Base-by-base conservation (phyloP, 2,113 vertebrate genomes). In the Urocynchramus pylzowi region DNA sequence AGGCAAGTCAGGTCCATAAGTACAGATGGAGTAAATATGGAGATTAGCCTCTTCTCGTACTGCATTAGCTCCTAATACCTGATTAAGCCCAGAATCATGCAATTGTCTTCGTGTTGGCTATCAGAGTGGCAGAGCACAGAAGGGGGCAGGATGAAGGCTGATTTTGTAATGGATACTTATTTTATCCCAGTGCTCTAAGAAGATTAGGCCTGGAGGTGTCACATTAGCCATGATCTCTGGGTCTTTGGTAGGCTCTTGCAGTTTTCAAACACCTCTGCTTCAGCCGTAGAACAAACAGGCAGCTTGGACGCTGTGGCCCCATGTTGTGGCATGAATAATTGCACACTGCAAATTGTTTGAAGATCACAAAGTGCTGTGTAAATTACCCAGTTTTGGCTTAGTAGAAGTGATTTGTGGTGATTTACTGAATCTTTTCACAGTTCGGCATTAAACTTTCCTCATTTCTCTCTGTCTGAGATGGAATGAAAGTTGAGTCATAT, bases 151-250 rank as follows among this genome's bases (percentile, higher is more conserved):
- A 98, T 98, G 98, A 98, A 99, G 99, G 99, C 98, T 98, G 98
- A 99, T 99, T 99, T 98, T 97, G 99, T 99, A 99, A 99, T 99
- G 98, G 99, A 99, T 99, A 99, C 99, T 99, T 98, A 98, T 98
- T 99, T 99, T 99, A 99, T 99, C 99, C 99, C 97, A 96, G 98
- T 98, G 98, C 98, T 98, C 98, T 99, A 99, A 99, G 99, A 99
- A 99, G 99, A 99, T 99, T 99, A 99, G 99, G 98, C 98, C 98
- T 99, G 97, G 98, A 98, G 98, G 98, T 99, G 98, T 99, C 99
- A 99, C 98, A 99, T 99, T 99, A 99, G 99, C 98, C 98, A 92
- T 98, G 99, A 99, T 99, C 99, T 98, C 98, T 96, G 98, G 98
- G 99, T 98, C 98, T 98, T 98, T 98, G 98, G 98, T 98, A 98